phyloP scores from a whole-genome alignment of 2,797 vertebrate species.

The Buceros bicornis region DNA sequence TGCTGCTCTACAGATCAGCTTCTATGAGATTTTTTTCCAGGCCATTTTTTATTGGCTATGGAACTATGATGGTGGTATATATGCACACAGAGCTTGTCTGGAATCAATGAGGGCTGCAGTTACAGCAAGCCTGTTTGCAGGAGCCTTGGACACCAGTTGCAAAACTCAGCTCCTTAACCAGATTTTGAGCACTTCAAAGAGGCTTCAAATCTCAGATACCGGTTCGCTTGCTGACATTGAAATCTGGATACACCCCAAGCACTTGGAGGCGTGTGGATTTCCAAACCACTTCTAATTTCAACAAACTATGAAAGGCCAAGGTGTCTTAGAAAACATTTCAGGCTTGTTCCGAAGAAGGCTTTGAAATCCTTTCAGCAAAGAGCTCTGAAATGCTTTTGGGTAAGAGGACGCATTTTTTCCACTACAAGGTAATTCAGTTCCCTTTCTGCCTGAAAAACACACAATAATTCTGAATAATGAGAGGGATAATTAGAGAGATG shows the following conservation, averaged over 20 bases:
- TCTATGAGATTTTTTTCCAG: background rate
- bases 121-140: background rate
- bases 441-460: background rate
- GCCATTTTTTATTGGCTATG: background rate
- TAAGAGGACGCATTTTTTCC: rapidly evolving
- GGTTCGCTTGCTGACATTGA: background rate
- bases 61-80: background rate
- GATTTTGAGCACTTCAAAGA: background rate
- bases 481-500: background rate
- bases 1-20: background rate
- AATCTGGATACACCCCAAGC: background rate
- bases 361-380: background rate
- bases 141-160: background rate
- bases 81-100: background rate
- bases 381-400: background rate
- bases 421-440: background rate
- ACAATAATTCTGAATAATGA: background rate
- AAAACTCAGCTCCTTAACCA: background rate
- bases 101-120: background rate
- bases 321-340: background rate
- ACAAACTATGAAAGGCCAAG: background rate
- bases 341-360: background rate
- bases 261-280: background rate
- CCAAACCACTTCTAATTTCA: conserved; percentile 9
- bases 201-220: background rate